phyloP scores from a whole-genome alignment of 64 coral and sea anemone species.

The Porites australiensis region DNA sequence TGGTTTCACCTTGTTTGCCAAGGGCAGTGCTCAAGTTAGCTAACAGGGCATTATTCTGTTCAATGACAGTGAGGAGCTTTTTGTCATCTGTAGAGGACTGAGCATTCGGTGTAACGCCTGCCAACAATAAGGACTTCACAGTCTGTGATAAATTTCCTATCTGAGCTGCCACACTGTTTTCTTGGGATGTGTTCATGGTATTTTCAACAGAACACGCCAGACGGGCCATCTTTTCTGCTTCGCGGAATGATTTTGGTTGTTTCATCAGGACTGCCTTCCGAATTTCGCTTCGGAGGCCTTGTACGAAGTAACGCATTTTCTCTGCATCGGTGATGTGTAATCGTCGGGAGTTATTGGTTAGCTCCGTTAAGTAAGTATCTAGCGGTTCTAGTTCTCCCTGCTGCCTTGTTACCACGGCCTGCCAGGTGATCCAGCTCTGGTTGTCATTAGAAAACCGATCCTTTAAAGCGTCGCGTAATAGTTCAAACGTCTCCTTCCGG shows the following conservation, averaged over 20 bases:
- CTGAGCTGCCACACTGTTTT: background rate
- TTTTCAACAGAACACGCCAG: background rate
- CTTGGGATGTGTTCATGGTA: background rate
- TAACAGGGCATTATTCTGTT: too few relatives aligned
- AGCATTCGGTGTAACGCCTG: too few relatives aligned
- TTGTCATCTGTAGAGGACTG: too few relatives aligned
- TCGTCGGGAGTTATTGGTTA: slow-evolving; percentile 25
- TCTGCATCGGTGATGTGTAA: slow-evolving; percentile 15
- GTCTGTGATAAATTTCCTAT: background rate
- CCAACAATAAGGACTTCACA: too few relatives aligned
- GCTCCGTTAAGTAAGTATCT: background rate
- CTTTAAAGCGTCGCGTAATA: background rate
- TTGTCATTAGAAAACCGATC: slow-evolving; percentile 17
- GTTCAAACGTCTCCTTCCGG: background rate
- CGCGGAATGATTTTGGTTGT: slow-evolving; percentile 20
- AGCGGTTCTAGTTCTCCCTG: background rate
- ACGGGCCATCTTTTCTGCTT: slow-evolving; percentile 24
- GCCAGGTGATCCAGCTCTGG: slow-evolving; percentile 16
- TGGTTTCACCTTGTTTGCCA: too few relatives aligned
- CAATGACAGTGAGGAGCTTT: too few relatives aligned
- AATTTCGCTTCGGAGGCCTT: background rate
- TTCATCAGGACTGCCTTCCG: background rate
- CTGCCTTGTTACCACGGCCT: background rate
- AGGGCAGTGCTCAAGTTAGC: too few relatives aligned
- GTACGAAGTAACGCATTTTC: slow-evolving; percentile 26